Evolutionary conservation across 2,888 invertebrate species (phyloP).

Genomic region (Caenorhabditis sinica): DNA sequence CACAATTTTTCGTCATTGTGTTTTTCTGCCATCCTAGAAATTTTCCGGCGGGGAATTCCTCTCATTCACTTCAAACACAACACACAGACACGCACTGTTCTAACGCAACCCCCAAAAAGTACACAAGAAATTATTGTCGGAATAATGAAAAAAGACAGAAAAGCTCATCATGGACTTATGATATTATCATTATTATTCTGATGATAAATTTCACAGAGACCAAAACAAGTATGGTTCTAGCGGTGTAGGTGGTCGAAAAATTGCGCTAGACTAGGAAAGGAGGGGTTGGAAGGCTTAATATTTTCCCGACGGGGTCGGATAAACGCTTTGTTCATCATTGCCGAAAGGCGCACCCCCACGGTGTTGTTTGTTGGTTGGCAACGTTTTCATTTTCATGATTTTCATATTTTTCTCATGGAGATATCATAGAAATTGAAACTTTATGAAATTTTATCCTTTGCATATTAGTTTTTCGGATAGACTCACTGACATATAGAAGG

Average conservation of each 20-base stretch:
- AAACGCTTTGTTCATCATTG: constrained; percentile 61
- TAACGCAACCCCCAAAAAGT: not conserved
- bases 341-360: constrained; percentile 12
- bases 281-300: constrained; percentile 52
- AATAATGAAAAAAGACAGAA: not conserved
- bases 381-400: constrained; percentile 35
- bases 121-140: constrained; percentile 2
- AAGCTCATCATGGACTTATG: not conserved
- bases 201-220: too few species aligned
- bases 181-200: not conserved
- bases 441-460: not conserved
- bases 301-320: constrained; percentile 57
- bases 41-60: constrained; percentile 22
- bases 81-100: not conserved
- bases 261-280: constrained; percentile 10
- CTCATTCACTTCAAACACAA: constrained; percentile 39
- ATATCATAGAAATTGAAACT: too few species aligned
- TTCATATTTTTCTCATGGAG: not conserved
- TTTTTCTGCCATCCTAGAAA: not conserved
- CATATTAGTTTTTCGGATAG: not conserved
- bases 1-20: constrained; percentile 10
- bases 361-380: constrained; percentile 45
- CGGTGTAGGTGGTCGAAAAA: constrained; percentile 4
- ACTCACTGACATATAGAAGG: too few species aligned
- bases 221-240: constrained; percentile 21